phyloP scores from a whole-genome alignment of 1,140 invertebrate species.

The Oreohelix idahoensis region DNA sequence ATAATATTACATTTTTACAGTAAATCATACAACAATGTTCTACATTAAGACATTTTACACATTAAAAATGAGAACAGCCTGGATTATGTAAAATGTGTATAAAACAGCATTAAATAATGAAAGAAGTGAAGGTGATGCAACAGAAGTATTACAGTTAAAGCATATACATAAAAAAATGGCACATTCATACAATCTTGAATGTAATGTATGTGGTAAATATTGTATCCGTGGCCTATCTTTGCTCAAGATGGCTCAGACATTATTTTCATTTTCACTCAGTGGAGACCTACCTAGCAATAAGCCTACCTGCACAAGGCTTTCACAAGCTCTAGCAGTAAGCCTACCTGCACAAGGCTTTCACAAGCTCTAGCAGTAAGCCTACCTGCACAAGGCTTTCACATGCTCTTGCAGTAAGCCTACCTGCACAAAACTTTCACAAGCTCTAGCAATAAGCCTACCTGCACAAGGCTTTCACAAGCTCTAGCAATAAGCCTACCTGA shows the following conservation, averaged over 20 bases:
- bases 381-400: too few species aligned
- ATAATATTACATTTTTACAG: slow-evolving; percentile 4
- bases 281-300: too few species aligned
- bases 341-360: too few species aligned
- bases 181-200: neutral
- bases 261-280: neutral
- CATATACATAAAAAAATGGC: neutral
- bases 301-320: too few species aligned
- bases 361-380: too few species aligned
- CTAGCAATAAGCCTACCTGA: too few species aligned
- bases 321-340: too few species aligned
- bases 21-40: neutral
- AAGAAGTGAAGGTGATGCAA: neutral
- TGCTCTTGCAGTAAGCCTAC: too few species aligned
- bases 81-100: neutral
- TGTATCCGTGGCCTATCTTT: neutral
- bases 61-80: neutral
- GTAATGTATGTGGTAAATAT: neutral
- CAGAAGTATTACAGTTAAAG: neutral
- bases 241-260: neutral
- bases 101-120: neutral
- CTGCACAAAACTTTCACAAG: too few species aligned
- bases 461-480: too few species aligned
- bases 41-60: neutral
- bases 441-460: too few species aligned